Percentiles rank a stretch among this genome's conserved stretches.
These are phyloP conservation scores for Drosophila paranaensis DNA, from an alignment of 2,888 invertebrate species.

Conservation along the genomic window DNA sequence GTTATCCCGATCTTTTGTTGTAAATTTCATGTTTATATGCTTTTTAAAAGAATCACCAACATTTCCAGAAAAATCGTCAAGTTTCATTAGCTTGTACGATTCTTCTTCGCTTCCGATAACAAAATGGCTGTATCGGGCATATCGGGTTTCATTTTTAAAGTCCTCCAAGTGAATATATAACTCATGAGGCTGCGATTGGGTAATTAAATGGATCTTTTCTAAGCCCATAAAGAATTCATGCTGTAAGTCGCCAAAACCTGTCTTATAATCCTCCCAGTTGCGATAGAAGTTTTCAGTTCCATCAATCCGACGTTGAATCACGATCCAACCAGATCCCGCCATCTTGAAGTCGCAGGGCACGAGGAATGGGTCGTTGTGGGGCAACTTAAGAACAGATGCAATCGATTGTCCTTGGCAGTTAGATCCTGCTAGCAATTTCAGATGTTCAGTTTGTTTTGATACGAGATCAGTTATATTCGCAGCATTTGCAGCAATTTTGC, in stretches of 20 bases:
- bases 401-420: background rate
- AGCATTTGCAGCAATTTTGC: no score
- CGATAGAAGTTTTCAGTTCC: conserved; percentile 88
- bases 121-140: conserved; percentile 87
- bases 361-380: conserved; percentile 85
- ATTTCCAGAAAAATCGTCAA: conserved; percentile 87
- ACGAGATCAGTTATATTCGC: no score
- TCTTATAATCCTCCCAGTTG: conserved; percentile 87
- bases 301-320: background rate
- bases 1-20: conserved; percentile 88
- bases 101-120: conserved; percentile 88
- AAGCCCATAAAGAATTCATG: conserved; percentile 88
- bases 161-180: conserved; percentile 88
- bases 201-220: conserved; percentile 87
- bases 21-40: conserved; percentile 89
- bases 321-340: conserved; percentile 86
- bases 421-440: background rate
- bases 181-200: conserved; percentile 84
- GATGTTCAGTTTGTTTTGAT: background rate
- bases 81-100: conserved; percentile 87
- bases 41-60: conserved; percentile 86
- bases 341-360: conserved; percentile 85
- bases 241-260: conserved; percentile 66
- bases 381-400: background rate
- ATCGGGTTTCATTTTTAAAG: conserved; percentile 86